Evolutionary conservation across 2,113 vertebrate genomes (phyloP).

Genomic region (Centropus bengalensis): DNA sequence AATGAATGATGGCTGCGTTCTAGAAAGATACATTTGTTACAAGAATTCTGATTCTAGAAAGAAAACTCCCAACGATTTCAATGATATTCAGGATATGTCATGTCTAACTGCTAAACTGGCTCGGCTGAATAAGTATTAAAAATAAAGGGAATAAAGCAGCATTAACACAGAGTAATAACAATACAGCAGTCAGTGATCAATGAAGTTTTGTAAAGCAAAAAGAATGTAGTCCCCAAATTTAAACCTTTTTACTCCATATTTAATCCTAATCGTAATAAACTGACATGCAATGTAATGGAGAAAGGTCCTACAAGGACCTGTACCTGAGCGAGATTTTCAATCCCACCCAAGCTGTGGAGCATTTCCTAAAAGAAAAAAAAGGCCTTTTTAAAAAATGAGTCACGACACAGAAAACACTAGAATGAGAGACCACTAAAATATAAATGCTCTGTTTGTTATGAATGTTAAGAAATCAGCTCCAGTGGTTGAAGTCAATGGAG

Average conservation of each 20-base stretch:
- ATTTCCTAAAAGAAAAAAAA: constrained; percentile 54
- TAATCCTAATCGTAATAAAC: neutral
- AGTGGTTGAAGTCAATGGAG: neutral
- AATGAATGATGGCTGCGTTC: neutral
- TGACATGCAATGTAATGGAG: neutral
- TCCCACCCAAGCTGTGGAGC: constrained; percentile 64
- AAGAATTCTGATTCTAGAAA: neutral
- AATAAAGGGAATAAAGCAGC: neutral
- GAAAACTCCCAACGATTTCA: neutral
- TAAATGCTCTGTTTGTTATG: neutral
- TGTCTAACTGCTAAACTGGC: neutral
- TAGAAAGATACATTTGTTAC: neutral
- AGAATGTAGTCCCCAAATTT: neutral
- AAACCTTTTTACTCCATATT: neutral
- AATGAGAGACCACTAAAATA: neutral
- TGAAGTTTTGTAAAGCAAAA: neutral
- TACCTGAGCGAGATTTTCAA: constrained; percentile 72
- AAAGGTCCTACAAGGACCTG: neutral
- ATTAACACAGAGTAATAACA: neutral
- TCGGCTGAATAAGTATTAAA: neutral
- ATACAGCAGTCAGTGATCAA: neutral
- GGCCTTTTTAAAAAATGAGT: rapidly evolving
- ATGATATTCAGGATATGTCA: neutral
- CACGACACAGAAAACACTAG: neutral
- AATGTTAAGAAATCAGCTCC: neutral